A percentile compares a stretch with the other conserved stretches of the same genome.
Conservation (phyloP, 1,140 invertebrate genomes). For the Brachionus paranguensis region DNA sequence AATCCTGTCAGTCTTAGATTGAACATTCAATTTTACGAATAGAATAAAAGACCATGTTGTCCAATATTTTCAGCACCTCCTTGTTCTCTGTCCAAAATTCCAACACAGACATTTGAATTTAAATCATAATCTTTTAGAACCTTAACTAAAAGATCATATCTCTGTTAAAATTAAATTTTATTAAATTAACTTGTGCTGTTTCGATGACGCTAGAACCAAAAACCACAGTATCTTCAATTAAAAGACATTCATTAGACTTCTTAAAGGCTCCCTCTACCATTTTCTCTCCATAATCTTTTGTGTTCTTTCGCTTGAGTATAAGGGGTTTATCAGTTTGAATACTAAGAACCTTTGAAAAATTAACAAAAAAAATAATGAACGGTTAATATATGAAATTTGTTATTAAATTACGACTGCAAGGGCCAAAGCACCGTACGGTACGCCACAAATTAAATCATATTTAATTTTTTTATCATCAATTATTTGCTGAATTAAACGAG, state of each 20-base stretch:
- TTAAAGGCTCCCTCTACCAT: conserved; percentile 82
- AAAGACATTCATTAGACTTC: conserved; percentile 71
- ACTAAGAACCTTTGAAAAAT: conserved; percentile 44
- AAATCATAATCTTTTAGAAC: conserved; percentile 67
- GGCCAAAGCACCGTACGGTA: conserved; percentile 93
- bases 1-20: too few species aligned
- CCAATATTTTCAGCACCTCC: conserved; percentile 70
- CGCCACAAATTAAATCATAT: conserved; percentile 77
- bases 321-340: conserved; percentile 65
- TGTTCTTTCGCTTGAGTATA: conserved; percentile 73
- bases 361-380: too few species aligned
- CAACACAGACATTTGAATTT: conserved; percentile 69
- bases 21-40: not conserved
- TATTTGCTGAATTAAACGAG: not conserved
- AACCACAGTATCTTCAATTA: conserved; percentile 93
- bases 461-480: conserved; percentile 42
- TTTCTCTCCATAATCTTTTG: conserved; percentile 89
- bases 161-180: not conserved
- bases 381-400: not conserved
- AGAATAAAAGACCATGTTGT: conserved; percentile 51
- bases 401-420: conserved; percentile 69
- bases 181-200: conserved; percentile 62
- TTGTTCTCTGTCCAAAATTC: conserved; percentile 84
- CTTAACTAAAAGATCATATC: conserved; percentile 42
- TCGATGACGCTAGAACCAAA: conserved; percentile 87